Conservation (phyloP, 1,140 invertebrate genomes). For the Meteorus sp. region DNA sequence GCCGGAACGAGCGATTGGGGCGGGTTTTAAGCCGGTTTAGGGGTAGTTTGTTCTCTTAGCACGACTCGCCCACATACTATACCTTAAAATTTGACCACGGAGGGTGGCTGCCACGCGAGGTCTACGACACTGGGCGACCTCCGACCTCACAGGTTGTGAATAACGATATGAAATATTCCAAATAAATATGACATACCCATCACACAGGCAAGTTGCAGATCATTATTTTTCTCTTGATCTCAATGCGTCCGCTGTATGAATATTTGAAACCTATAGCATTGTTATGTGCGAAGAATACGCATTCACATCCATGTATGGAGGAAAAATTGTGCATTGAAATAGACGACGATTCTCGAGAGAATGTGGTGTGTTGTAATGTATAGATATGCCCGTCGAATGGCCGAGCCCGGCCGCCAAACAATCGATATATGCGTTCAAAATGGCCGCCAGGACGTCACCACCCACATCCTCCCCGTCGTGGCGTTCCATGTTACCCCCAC, state of each 20-base stretch:
- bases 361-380: not conserved
- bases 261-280: too few species aligned
- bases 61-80: constrained; percentile 8
- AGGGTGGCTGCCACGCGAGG: constrained; percentile 3
- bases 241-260: too few species aligned
- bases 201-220: too few species aligned
- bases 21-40: constrained; percentile 60
- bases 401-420: constrained; percentile 60
- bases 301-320: too few species aligned
- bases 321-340: too few species aligned
- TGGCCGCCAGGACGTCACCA: constrained; percentile 59
- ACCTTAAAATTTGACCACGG: constrained; percentile 18
- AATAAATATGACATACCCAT: too few species aligned
- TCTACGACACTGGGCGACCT: constrained; percentile 15
- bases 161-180: too few species aligned
- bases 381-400: constrained; percentile 53
- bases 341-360: not conserved
- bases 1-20: constrained; percentile 43
- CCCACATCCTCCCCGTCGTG: constrained; percentile 33
- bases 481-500: constrained; percentile 26
- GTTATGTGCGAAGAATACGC: too few species aligned
- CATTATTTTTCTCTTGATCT: too few species aligned
- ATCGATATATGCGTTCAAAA: constrained; percentile 63
- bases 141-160: constrained; percentile 1
- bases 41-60: constrained; percentile 41